These are phyloP conservation scores for Hippocampus kuda DNA, from an alignment of 2,797 vertebrate genomes.

Conservation along the genomic window DNA sequence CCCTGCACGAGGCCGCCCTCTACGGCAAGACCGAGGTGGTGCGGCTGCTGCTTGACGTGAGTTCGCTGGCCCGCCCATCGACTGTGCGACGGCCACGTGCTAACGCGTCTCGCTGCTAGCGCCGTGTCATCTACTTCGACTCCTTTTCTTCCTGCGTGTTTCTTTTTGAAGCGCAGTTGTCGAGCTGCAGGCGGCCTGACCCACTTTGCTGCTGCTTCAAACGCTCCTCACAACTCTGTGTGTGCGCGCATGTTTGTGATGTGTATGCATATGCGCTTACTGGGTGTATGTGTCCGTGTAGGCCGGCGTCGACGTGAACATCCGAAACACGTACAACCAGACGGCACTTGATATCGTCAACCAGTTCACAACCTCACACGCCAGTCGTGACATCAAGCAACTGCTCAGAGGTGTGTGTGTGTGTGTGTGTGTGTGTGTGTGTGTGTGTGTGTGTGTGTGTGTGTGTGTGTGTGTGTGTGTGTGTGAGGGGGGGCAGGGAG, in stretches of 20 bases:
- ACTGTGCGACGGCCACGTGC: too few species aligned
- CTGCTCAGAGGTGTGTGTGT: constrained; percentile 76
- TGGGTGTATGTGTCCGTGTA: constrained; percentile 36
- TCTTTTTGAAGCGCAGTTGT: neutral
- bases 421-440: constrained; percentile 46
- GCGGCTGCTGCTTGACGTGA: constrained; percentile 83
- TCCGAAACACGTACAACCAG: constrained; percentile 93
- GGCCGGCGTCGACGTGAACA: constrained; percentile 85
- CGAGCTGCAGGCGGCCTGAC: neutral
- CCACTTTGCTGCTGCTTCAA: neutral
- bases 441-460: neutral
- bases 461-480: constrained; percentile 43
- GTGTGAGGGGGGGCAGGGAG: too few species aligned
- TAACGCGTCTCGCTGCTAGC: too few species aligned
- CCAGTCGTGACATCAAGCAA: constrained; percentile 94
- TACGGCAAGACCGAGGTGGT: constrained; percentile 94
- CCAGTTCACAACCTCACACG: constrained; percentile 91
- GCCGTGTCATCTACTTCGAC: too few species aligned
- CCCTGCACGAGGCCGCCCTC: constrained; percentile 84
- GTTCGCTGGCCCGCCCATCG: constrained; percentile 18
- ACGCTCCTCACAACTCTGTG: neutral
- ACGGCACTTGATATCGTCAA: constrained; percentile 94
- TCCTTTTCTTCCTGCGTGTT: neutral
- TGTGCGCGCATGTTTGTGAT: neutral
- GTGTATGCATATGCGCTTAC: neutral